These are phyloP conservation scores for Melanotaenia pygmaea DNA, from an alignment of 2,797 vertebrate genomes.

Conservation along the genomic window DNA sequence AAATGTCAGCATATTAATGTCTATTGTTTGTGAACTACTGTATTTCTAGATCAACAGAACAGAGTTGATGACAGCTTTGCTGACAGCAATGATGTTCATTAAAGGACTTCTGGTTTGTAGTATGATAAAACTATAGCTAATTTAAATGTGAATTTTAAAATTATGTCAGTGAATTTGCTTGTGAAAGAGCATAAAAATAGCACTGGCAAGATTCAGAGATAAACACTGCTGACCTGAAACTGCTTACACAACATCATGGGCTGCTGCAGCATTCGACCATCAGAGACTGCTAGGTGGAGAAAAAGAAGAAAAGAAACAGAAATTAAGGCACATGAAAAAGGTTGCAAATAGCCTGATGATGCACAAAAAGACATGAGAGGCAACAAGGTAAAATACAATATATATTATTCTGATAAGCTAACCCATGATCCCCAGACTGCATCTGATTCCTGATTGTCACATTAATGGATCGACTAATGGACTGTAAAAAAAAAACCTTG, in stretches of 20 bases:
- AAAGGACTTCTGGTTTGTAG: not conserved
- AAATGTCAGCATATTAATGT: not conserved
- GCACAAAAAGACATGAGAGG: not conserved
- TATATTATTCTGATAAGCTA: slow-evolving; percentile 1
- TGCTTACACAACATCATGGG: slow-evolving; percentile 31
- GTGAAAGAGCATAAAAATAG: not conserved
- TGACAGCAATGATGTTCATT: not conserved
- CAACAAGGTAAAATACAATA: not conserved
- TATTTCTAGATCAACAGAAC: not conserved
- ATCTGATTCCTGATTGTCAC: slow-evolving; percentile 1
- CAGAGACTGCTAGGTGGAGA: slow-evolving; percentile 20
- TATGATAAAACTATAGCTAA: not conserved
- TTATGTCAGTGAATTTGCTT: not conserved
- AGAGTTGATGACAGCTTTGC: not conserved
- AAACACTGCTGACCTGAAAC: slow-evolving; percentile 40
- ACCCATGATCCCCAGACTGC: slow-evolving; percentile 1
- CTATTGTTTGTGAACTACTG: slow-evolving; percentile 7
- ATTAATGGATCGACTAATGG: slow-evolving; percentile 41
- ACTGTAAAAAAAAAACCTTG: slow-evolving; percentile 29
- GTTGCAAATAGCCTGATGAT: not conserved
- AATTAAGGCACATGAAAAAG: not conserved
- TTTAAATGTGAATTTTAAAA: not conserved
- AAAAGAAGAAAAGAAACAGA: slow-evolving; percentile 3
- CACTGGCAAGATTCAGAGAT: slow-evolving; percentile 4
- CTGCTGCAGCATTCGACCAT: slow-evolving; percentile 32